Percentiles rank a stretch among this genome's conserved stretches.
Conservation (phyloP, 2,113 vertebrate genomes). For the Grammomys surdaster region DNA sequence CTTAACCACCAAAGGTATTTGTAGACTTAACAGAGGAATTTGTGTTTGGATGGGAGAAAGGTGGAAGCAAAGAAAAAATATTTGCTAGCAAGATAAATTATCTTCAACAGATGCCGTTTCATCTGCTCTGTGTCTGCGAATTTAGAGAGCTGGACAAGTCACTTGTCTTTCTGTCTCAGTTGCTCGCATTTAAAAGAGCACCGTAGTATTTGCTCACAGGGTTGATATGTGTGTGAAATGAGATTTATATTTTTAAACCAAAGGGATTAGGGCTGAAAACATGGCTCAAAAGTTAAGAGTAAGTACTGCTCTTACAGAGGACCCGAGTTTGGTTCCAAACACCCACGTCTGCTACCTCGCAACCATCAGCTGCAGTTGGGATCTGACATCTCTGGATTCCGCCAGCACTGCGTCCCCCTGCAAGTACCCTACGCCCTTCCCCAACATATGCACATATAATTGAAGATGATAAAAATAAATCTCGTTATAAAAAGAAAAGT, state of each 20-base stretch:
- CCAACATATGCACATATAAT: background rate
- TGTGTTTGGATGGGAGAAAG: background rate
- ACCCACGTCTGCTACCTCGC: too few species aligned
- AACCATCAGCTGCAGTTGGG: background rate
- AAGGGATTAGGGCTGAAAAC: background rate
- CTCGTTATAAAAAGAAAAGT: background rate
- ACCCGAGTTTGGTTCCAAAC: too few species aligned
- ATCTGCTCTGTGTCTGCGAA: background rate
- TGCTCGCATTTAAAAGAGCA: background rate
- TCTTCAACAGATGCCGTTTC: background rate
- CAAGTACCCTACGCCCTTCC: fast-evolving
- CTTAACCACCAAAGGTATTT: background rate
- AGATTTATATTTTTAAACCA: background rate
- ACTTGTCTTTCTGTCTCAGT: background rate
- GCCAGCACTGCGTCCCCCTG: too few species aligned
- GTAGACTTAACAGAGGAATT: slow-evolving; percentile 21
- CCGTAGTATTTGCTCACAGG: background rate
- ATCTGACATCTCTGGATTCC: background rate
- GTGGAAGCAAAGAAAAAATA: background rate
- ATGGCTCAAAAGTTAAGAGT: background rate
- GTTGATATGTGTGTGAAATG: background rate
- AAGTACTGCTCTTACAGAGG: background rate
- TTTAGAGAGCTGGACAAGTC: background rate
- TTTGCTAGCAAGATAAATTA: slow-evolving; percentile 27
- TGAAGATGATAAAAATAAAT: background rate